These are phyloP conservation scores for Euura lappo DNA, from an alignment of 1,140 invertebrate species.

Conservation along the genomic window DNA sequence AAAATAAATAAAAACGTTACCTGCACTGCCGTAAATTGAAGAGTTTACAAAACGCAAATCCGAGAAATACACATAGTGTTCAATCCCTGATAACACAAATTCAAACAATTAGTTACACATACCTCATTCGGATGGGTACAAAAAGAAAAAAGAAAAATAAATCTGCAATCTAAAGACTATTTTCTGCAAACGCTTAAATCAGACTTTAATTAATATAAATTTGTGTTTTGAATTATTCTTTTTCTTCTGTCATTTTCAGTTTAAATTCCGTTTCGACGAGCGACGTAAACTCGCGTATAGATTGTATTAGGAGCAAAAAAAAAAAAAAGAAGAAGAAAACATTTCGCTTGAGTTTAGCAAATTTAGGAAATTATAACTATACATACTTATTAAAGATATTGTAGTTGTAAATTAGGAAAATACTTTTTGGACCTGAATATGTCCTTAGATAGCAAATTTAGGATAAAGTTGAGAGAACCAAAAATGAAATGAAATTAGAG, in stretches of 20 bases:
- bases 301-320: background rate
- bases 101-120: conserved; percentile 9
- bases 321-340: background rate
- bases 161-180: background rate
- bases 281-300: conserved; percentile 6
- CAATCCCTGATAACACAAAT: background rate
- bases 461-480: conserved; percentile 7
- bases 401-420: background rate
- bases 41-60: conserved; percentile 15
- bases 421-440: conserved; percentile 1
- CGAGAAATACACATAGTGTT: conserved; percentile 11
- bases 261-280: background rate
- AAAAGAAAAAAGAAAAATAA: no score
- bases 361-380: background rate
- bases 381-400: background rate
- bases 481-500: background rate
- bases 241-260: background rate
- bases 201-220: no score
- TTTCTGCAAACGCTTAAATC: conserved; percentile 1
- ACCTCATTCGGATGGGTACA: conserved; percentile 12
- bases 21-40: conserved; percentile 15
- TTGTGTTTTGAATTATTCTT: background rate
- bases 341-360: conserved; percentile 10
- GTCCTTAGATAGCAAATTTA: conserved; percentile 20
- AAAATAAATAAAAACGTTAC: background rate